A percentile compares a stretch with the other conserved stretches of the same genome.
Evolutionary conservation across 1,140 invertebrate species (phyloP).

Genomic region (Bombus haemorrhoidalis): DNA sequence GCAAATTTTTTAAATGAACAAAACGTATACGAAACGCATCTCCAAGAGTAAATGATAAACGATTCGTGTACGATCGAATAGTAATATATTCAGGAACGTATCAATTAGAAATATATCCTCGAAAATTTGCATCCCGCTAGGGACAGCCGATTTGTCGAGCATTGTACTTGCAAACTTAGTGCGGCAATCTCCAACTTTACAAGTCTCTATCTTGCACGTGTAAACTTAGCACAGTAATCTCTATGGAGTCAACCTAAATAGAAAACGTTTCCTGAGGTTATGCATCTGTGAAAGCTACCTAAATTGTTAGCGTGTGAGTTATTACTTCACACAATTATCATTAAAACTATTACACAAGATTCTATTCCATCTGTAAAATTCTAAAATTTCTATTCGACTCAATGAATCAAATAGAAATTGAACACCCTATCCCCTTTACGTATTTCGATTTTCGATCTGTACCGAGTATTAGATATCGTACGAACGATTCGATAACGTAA

Average conservation of each 20-base stretch:
- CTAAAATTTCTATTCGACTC: background rate
- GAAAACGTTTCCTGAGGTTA: background rate
- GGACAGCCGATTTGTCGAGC: background rate
- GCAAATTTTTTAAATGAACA: background rate
- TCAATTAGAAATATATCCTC: background rate
- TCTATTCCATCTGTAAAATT: background rate
- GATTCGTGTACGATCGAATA: background rate
- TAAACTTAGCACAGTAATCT: background rate
- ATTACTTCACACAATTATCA: background rate
- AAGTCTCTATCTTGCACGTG: background rate
- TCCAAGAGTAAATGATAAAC: background rate
- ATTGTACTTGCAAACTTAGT: background rate
- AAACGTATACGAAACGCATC: background rate
- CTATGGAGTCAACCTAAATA: slow-evolving; percentile 10
- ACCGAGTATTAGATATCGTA: background rate
- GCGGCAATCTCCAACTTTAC: background rate
- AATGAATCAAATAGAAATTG: background rate
- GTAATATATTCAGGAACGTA: background rate
- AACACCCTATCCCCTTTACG: background rate
- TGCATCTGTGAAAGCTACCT: no score
- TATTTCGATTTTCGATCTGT: background rate
- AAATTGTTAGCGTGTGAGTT: background rate
- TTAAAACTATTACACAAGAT: background rate
- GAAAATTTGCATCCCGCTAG: background rate
- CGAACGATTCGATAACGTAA: no score